Evolutionary conservation across 2,797 vertebrate genomes (phyloP), one percentile per base, ranked within the genome.

Genomic region (Selene dorsalis): DNA sequence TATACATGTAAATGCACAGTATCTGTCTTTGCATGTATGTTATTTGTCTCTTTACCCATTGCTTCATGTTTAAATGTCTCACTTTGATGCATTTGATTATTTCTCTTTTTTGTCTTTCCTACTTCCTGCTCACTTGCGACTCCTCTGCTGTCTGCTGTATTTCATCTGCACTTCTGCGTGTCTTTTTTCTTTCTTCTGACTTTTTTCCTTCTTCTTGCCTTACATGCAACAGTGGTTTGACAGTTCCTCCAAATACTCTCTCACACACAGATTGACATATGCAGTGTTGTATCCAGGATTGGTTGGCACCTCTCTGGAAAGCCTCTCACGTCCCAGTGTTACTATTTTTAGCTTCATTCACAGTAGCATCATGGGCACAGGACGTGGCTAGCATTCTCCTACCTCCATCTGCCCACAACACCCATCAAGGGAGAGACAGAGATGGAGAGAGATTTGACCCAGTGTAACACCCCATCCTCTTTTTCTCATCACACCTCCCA

Each of bases 291-390:
- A 65, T 87, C 82, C 20, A 62, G 80, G 79, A 83, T 81, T 80
- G 77, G 56, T 67, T 73, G 61, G 47, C 68, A 75, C 64, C 71
- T 75, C 71, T 83, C 48, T 78, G 79, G 70, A 86, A 85, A 86
- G 63, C 75, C 48, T 82, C 77, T 59, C 75, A 71, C 30, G 39
- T 77, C 57, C 66, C 12, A 32, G 18, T 56, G 52, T 73, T 71
- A 35, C 85, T 91, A 89, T 89, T 87, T 91, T 85, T 87, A 85
- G 77, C 59, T 80, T 76, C 68, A 86, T 89, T 89, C 83, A 82
- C 64, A 60, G 77, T 74, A 69, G 63, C 77, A 78, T 64, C 47
- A 57, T 66, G 57, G 77, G 50, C 60, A 75, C 50, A 60, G 80
- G 75, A 88, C 55, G 58, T 87, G 83, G 80, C 75, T 73, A 26